A percentile compares a stretch with the other conserved stretches of the same genome.
Evolutionary conservation across 2,797 vertebrate species (phyloP).

Genomic region (Meriones psammophilus): DNA sequence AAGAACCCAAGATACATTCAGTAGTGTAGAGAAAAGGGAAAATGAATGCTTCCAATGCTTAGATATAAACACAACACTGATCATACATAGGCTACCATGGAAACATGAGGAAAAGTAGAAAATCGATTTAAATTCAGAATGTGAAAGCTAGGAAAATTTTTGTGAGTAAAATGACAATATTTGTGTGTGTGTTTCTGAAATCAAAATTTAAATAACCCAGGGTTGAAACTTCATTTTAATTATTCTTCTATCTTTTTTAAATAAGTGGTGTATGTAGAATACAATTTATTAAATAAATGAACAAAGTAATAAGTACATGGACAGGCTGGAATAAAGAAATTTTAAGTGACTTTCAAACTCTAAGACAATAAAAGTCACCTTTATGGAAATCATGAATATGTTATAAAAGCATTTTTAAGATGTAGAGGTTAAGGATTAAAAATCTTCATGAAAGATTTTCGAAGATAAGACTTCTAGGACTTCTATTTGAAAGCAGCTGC

Average conservation of each 20-base stretch:
- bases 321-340: background rate
- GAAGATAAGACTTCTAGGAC: background rate
- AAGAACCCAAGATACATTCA: background rate
- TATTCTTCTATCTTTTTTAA: background rate
- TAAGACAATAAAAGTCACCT: background rate
- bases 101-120: background rate
- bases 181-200: background rate
- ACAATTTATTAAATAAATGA: background rate
- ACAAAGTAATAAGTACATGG: background rate
- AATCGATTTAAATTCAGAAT: background rate
- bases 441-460: background rate
- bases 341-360: slow-evolving; percentile 9
- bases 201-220: too few relatives aligned
- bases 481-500: background rate
- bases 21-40: background rate
- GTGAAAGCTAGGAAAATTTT: background rate
- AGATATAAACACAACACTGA: background rate
- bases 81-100: background rate
- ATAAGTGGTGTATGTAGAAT: background rate
- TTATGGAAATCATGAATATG: background rate
- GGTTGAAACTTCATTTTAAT: background rate
- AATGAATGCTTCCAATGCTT: background rate
- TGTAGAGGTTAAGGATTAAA: background rate
- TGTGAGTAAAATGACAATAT: background rate
- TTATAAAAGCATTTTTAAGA: background rate